A percentile compares a stretch with the other conserved stretches of the same genome.
Conservation (phyloP, 2,797 vertebrate species). For the Myotis findleyi region DNA sequence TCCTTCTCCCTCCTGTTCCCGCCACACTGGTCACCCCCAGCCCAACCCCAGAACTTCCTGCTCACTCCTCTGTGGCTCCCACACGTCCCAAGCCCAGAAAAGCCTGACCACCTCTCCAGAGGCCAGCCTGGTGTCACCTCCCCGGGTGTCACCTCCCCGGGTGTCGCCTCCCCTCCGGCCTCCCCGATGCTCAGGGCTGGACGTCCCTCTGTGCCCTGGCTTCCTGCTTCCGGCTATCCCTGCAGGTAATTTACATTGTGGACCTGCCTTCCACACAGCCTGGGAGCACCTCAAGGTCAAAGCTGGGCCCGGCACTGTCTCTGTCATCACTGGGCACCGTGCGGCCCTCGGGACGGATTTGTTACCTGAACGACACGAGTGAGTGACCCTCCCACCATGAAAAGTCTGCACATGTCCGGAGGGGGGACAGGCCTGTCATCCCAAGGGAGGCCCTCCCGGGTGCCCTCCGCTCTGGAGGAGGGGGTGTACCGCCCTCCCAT, state of each 20-base stretch:
- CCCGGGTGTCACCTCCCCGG: too few relatives aligned
- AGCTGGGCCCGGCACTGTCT: accelerated
- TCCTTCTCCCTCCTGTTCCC: background rate
- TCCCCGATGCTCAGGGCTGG: background rate
- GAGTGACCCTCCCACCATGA: background rate
- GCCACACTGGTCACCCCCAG: background rate
- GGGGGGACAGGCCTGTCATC: too few relatives aligned
- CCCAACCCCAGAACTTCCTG: background rate
- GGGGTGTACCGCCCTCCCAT: background rate
- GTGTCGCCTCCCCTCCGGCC: too few relatives aligned
- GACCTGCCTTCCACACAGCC: background rate
- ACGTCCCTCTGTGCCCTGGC: background rate
- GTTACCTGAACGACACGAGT: background rate
- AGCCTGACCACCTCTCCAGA: background rate
- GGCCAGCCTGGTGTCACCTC: background rate
- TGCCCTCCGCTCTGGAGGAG: background rate
- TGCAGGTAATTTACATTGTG: background rate
- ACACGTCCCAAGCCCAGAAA: background rate
- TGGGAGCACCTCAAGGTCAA: background rate
- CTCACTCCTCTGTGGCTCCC: background rate
- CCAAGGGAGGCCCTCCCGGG: background rate
- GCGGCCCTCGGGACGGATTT: background rate
- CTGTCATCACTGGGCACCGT: background rate
- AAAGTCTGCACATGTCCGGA: background rate
- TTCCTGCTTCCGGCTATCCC: background rate